phyloP scores from a whole-genome alignment of 1,140 invertebrate genomes.

The Calycopis cecrops region DNA sequence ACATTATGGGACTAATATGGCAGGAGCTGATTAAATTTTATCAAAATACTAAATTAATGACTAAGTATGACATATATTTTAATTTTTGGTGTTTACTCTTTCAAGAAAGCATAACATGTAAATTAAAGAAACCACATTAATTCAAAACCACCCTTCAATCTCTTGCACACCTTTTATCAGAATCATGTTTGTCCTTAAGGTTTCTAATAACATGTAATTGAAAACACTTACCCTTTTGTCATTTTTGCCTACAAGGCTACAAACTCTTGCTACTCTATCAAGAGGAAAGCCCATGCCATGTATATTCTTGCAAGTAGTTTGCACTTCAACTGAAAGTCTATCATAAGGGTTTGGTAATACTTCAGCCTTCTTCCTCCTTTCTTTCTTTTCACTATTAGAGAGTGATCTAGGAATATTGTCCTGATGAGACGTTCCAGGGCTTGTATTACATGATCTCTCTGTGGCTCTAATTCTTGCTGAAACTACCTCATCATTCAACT shows the following conservation, averaged over 20 bases:
- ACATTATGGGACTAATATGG: too few relatives aligned
- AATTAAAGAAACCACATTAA: too few relatives aligned
- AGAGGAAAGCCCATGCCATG: constrained; percentile 90
- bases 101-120: too few relatives aligned
- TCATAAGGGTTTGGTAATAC: constrained; percentile 72
- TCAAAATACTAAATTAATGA: too few relatives aligned
- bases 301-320: constrained; percentile 82
- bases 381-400: constrained; percentile 39
- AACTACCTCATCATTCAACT: constrained; percentile 81
- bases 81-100: too few relatives aligned
- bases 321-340: constrained; percentile 76
- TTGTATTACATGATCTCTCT: constrained; percentile 60
- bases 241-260: constrained; percentile 83
- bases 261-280: constrained; percentile 84
- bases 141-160: too few relatives aligned
- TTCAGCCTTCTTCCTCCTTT: constrained; percentile 43
- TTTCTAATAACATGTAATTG: too few relatives aligned
- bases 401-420: constrained; percentile 30
- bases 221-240: constrained; percentile 85
- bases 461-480: constrained; percentile 70
- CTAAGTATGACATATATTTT: too few relatives aligned
- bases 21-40: too few relatives aligned
- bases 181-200: too few relatives aligned
- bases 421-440: constrained; percentile 48
- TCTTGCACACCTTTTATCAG: too few relatives aligned